Evolutionary conservation across 2,113 vertebrate genomes (phyloP).

Genomic region (Lontra canadensis): DNA sequence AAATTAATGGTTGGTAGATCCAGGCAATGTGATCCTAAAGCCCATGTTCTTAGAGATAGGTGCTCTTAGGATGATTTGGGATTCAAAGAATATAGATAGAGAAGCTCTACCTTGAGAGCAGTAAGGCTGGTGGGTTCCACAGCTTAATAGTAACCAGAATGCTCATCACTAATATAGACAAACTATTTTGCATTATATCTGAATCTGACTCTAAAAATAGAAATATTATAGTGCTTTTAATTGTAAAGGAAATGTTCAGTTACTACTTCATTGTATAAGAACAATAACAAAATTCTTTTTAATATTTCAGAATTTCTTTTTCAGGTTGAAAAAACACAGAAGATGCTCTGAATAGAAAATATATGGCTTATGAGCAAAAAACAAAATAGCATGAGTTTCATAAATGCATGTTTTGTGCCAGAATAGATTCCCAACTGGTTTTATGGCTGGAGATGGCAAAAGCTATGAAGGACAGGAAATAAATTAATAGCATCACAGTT

Average conservation of each 20-base stretch:
- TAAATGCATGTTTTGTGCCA: not conserved
- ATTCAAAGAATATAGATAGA: not conserved
- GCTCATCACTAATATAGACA: accelerated
- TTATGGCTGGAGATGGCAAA: not conserved
- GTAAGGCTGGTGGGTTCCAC: not conserved
- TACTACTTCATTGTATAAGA: not conserved
- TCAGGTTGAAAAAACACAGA: not conserved
- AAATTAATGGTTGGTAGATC: not conserved
- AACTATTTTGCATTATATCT: not conserved
- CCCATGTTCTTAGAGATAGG: not conserved
- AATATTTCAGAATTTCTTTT: not conserved
- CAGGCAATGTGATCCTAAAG: not conserved
- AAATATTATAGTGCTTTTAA: not conserved
- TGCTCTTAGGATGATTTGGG: not conserved
- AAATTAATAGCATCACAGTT: not conserved
- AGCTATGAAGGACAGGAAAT: not conserved
- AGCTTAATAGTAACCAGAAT: not conserved
- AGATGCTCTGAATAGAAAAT: not conserved
- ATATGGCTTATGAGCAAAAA: not conserved
- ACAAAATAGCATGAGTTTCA: not conserved
- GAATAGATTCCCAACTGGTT: not conserved
- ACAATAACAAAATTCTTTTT: not conserved
- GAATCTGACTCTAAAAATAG: not conserved
- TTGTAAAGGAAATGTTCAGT: not conserved
- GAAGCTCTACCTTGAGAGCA: not conserved